Percentiles rank a stretch among this genome's conserved stretches.
Evolutionary conservation across 2,888 invertebrate genomes (phyloP).

Genomic region (Tethea ocularis): DNA sequence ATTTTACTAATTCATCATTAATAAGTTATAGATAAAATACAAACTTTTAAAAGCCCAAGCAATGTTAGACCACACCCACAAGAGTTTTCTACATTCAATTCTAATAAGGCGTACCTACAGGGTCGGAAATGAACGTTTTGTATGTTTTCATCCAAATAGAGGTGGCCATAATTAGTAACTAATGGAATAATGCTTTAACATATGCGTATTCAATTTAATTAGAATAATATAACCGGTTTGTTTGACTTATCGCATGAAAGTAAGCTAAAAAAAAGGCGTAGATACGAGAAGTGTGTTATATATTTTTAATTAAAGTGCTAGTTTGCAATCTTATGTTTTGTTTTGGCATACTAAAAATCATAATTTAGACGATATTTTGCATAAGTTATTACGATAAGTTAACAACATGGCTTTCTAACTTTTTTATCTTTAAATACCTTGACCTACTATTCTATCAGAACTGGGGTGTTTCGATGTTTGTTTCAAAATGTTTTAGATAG

Average conservation of each 20-base stretch:
- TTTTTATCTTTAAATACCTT: neutral
- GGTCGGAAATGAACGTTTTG: constrained; percentile 21
- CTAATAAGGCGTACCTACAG: constrained; percentile 49
- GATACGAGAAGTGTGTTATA: neutral
- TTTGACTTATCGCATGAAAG: neutral
- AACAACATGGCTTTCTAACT: too few species aligned
- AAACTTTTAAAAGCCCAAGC: neutral
- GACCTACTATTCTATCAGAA: too few species aligned
- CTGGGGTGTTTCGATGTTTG: too few species aligned
- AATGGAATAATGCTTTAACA: constrained; percentile 4
- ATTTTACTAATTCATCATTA: too few species aligned
- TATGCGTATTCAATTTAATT: constrained; percentile 15
- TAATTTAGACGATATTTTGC: too few species aligned
- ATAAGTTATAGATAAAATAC: constrained; percentile 40
- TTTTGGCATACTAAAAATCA: neutral
- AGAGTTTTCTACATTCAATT: constrained; percentile 61
- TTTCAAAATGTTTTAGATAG: neutral
- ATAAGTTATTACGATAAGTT: too few species aligned
- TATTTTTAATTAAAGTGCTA: neutral
- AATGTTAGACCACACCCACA: constrained; percentile 45
- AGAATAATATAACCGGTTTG: constrained; percentile 20
- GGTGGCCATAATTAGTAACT: constrained; percentile 8
- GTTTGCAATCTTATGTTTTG: neutral
- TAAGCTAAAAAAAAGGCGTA: neutral
- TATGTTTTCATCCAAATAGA: constrained; percentile 23